These are phyloP conservation scores for Bombus haemorrhoidalis DNA, from an alignment of 1,140 invertebrate genomes.

Conservation along the genomic window DNA sequence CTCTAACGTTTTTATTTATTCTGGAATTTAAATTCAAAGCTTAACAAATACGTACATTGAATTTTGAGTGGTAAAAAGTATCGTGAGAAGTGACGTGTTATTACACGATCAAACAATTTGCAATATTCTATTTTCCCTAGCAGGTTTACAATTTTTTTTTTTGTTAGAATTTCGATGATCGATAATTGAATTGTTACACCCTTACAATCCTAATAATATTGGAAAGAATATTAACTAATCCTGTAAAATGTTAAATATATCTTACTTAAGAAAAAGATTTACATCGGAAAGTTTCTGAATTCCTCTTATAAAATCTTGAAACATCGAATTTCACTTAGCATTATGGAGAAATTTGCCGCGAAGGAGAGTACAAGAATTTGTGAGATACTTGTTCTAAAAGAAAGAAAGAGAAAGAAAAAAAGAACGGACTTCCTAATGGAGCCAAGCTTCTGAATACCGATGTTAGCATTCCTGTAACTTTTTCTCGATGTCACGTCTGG, in stretches of 20 bases:
- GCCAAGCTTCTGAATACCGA: not conserved
- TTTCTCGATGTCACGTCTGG: slow-evolving; percentile 4
- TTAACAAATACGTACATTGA: not conserved
- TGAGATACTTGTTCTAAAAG: not conserved
- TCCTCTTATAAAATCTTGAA: not conserved
- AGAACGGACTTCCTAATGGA: not conserved
- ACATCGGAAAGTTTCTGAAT: not conserved
- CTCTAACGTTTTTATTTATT: not conserved
- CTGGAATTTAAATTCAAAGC: not conserved
- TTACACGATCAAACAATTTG: not conserved
- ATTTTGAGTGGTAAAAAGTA: not conserved
- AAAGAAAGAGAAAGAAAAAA: not conserved
- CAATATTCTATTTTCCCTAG: not conserved
- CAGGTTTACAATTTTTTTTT: not conserved
- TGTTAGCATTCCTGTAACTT: not conserved
- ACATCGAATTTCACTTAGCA: not conserved
- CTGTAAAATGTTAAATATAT: not conserved
- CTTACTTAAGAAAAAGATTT: not conserved
- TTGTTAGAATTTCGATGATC: not conserved
- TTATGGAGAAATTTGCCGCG: not conserved
- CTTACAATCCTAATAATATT: not conserved
- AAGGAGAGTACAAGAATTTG: not conserved
- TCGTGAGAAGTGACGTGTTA: no score
- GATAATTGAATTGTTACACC: not conserved
- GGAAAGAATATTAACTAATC: not conserved